Base-by-base conservation (phyloP, 30 jellyfish, hydroid and myxozoan genomes). In the Turritopsis dohrnii region DNA sequence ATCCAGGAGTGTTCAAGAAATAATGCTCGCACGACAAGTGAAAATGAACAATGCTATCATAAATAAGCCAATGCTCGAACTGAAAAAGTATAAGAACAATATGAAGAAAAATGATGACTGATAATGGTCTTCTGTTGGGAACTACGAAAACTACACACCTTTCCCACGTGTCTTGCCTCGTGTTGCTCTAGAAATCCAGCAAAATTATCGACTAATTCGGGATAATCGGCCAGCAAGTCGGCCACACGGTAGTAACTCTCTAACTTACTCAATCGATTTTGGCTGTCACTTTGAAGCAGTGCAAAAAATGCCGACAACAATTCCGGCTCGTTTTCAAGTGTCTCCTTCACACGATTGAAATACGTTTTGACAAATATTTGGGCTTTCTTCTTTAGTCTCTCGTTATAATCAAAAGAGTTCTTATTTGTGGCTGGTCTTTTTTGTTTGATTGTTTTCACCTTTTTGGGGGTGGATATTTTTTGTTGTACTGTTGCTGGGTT, bases 101-200 rank as follows among this genome's bases (percentile, higher is more conserved):
- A 29, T 3, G 41, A 77, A 77, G n/a, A 22, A 18, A 75, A 75
- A n/a, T n/a, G n/a, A n/a, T n/a, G n/a, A n/a, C n/a, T n/a, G n/a
- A n/a, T n/a, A n/a, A n/a, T n/a, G n/a, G n/a, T n/a, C n/a, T n/a
- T n/a, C n/a, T n/a, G n/a, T n/a, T n/a, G n/a, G n/a, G n/a, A n/a
- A n/a, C n/a, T n/a, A n/a, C n/a, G n/a, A n/a, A 18, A 26, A 21
- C 8, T 17, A 29, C 79, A 76, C 71, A 92, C 96, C 95, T 87
- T 86, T 28, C 95, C 96, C 16, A 87, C 95, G 65, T 87, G 91
- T 23, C 91, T 82, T 53, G 97, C 97, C 65, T 92, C 96, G 28
- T 86, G 93, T 75, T 92, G 96, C 52, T 87, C 96, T 69, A 92
- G 52, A 54, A 92, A 92, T 8, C 97, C 97, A 52, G 85, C 96